A percentile compares a stretch with the other conserved stretches of the same genome.
phyloP scores from a whole-genome alignment of 1,140 invertebrate genomes.

The Drosophila ohnishii region DNA sequence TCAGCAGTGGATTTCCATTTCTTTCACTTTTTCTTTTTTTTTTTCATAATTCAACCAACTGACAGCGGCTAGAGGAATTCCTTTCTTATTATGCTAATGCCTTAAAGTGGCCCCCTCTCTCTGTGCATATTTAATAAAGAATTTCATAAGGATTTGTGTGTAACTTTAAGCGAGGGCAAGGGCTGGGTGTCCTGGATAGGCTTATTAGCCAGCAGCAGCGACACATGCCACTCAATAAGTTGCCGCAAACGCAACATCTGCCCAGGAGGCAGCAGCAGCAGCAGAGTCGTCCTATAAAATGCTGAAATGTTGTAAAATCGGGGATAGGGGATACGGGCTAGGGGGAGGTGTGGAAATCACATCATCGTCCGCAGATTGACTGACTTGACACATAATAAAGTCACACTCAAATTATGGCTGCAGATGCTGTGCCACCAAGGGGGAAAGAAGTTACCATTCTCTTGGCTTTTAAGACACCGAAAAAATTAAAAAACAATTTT shows the following conservation, averaged over 20 bases:
- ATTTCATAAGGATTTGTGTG: slow-evolving; percentile 4
- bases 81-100: slow-evolving; percentile 67
- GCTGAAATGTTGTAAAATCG: slow-evolving; percentile 38
- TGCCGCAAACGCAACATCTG: slow-evolving; percentile 47
- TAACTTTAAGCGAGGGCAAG: slow-evolving; percentile 38
- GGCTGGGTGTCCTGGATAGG: neutral
- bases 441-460: neutral
- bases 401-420: slow-evolving; percentile 78
- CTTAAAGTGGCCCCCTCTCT: slow-evolving; percentile 50
- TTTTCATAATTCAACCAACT: slow-evolving; percentile 58
- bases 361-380: slow-evolving; percentile 74
- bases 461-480: neutral
- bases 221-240: slow-evolving; percentile 74
- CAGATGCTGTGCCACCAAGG: slow-evolving; percentile 51
- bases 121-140: slow-evolving; percentile 63
- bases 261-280: slow-evolving; percentile 1
- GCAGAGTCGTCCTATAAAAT: slow-evolving; percentile 27
- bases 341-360: slow-evolving; percentile 43
- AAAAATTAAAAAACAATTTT: neutral
- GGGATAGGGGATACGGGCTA: neutral
- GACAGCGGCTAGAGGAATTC: slow-evolving; percentile 56
- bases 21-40: slow-evolving; percentile 35
- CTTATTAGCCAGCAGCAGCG: slow-evolving; percentile 56
- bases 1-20: slow-evolving; percentile 61
- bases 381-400: slow-evolving; percentile 80